A percentile compares a stretch with the other conserved stretches of the same genome.
phyloP scores from a whole-genome alignment of 2,797 vertebrate genomes.

The Poeciliopsis gracilis region DNA sequence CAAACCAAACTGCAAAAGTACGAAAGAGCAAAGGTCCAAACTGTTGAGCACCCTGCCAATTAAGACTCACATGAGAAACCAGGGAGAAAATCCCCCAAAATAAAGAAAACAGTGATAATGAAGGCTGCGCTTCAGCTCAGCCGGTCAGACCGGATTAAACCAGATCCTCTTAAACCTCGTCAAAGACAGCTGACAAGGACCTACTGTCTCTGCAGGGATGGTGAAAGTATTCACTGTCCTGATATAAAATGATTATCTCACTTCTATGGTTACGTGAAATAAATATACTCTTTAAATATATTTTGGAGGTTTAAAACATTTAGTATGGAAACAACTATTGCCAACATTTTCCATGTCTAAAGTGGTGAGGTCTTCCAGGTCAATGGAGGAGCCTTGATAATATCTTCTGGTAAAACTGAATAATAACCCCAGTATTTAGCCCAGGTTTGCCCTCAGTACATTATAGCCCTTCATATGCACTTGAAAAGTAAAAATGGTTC shows the following conservation, averaged over 20 bases:
- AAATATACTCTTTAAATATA: not conserved
- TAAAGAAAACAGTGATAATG: not conserved
- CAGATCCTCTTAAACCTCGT: not conserved
- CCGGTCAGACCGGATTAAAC: not conserved
- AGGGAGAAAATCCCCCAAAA: not conserved
- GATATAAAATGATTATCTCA: not conserved
- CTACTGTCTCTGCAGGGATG: not conserved
- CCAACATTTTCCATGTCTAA: not conserved
- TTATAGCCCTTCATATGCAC: slow-evolving; percentile 71
- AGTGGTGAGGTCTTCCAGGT: not conserved
- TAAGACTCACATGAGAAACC: not conserved
- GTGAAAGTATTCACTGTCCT: not conserved
- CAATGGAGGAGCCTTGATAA: not conserved
- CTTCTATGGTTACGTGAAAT: not conserved
- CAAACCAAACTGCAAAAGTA: not conserved
- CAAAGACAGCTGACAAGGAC: not conserved
- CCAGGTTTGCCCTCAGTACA: slow-evolving; percentile 57
- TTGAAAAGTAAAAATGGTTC: slow-evolving; percentile 32
- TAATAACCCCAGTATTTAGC: slow-evolving; percentile 41
- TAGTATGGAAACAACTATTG: not conserved
- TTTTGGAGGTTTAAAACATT: not conserved
- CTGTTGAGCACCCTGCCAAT: not conserved
- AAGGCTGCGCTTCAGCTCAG: not conserved
- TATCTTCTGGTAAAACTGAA: not conserved
- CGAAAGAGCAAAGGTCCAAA: not conserved